These are phyloP conservation scores for Helostoma temminkii DNA, from an alignment of 2,797 vertebrate species.

Conservation along the genomic window DNA sequence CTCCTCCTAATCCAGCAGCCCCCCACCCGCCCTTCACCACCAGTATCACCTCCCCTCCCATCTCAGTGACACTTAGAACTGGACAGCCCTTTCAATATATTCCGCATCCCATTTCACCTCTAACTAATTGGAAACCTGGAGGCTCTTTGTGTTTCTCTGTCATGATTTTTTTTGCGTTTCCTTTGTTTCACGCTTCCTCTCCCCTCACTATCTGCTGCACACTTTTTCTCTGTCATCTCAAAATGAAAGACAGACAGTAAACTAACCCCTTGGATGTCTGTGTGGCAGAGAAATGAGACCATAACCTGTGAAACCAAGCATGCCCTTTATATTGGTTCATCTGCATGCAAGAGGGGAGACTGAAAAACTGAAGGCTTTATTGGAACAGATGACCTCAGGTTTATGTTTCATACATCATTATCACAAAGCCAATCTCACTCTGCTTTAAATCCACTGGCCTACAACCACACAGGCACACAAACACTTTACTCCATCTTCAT, in stretches of 20 bases:
- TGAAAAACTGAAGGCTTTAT: slow-evolving; percentile 62
- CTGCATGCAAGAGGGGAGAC: slow-evolving; percentile 61
- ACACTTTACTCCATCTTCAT: slow-evolving; percentile 58
- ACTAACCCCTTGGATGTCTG: slow-evolving; percentile 38
- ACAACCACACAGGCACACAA: slow-evolving; percentile 5
- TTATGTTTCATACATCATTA: slow-evolving; percentile 78
- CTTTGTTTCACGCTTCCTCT: slow-evolving; percentile 40
- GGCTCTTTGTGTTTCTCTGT: slow-evolving; percentile 37
- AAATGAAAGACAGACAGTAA: slow-evolving; percentile 35
- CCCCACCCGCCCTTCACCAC: neutral
- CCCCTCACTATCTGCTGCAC: slow-evolving; percentile 1
- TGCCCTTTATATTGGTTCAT: slow-evolving; percentile 70
- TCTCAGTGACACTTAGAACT: slow-evolving; percentile 52
- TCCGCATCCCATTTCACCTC: slow-evolving; percentile 65
- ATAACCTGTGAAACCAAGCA: slow-evolving; percentile 55
- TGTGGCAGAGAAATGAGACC: slow-evolving; percentile 58
- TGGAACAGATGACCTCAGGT: slow-evolving; percentile 77
- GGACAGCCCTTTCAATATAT: slow-evolving; percentile 58
- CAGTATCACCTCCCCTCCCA: slow-evolving; percentile 6
- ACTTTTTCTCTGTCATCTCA: slow-evolving; percentile 26
- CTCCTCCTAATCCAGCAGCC: slow-evolving; percentile 64
- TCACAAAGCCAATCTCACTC: slow-evolving; percentile 61
- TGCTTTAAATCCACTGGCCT: slow-evolving; percentile 47
- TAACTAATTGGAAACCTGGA: slow-evolving; percentile 70
- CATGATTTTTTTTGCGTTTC: slow-evolving; percentile 29